phyloP scores from a whole-genome alignment of 2,888 invertebrate genomes.

The Notodonta ziczac region DNA sequence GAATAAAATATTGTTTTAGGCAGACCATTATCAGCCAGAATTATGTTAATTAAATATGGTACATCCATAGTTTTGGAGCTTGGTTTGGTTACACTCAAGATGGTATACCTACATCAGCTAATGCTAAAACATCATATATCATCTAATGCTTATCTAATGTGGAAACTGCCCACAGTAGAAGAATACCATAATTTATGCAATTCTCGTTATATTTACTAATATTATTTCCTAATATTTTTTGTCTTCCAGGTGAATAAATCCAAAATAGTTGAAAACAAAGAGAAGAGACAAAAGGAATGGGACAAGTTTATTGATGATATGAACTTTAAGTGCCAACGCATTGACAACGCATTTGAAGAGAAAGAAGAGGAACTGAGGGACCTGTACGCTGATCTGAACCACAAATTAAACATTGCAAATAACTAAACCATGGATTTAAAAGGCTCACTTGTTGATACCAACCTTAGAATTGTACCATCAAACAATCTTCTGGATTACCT shows the following conservation, averaged over 20 bases:
- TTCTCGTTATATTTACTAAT: too few species aligned
- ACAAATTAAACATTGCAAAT: conserved; percentile 86
- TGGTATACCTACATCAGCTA: too few species aligned
- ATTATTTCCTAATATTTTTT: not conserved
- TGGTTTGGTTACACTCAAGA: too few species aligned
- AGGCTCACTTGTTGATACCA: conserved; percentile 86
- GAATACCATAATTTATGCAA: too few species aligned
- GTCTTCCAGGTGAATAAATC: conserved; percentile 54
- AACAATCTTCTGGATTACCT: conserved; percentile 83
- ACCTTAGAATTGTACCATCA: conserved; percentile 87
- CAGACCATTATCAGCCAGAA: too few species aligned
- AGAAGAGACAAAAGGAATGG: conserved; percentile 85
- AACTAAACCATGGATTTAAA: conserved; percentile 77
- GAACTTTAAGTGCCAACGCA: conserved; percentile 89
- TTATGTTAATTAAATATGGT: too few species aligned
- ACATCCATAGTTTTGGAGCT: too few species aligned
- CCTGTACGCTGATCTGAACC: conserved; percentile 90
- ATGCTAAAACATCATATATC: too few species aligned
- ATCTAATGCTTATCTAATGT: too few species aligned
- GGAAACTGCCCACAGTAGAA: too few species aligned
- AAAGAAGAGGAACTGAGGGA: conserved; percentile 91
- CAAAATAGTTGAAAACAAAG: conserved; percentile 57
- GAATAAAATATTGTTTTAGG: not conserved
- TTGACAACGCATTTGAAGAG: conserved; percentile 90
- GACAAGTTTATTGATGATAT: conserved; percentile 91